A percentile compares a stretch with the other conserved stretches of the same genome.
Conservation (phyloP, 2,113 vertebrate genomes). For the Nasalis larvatus region DNA sequence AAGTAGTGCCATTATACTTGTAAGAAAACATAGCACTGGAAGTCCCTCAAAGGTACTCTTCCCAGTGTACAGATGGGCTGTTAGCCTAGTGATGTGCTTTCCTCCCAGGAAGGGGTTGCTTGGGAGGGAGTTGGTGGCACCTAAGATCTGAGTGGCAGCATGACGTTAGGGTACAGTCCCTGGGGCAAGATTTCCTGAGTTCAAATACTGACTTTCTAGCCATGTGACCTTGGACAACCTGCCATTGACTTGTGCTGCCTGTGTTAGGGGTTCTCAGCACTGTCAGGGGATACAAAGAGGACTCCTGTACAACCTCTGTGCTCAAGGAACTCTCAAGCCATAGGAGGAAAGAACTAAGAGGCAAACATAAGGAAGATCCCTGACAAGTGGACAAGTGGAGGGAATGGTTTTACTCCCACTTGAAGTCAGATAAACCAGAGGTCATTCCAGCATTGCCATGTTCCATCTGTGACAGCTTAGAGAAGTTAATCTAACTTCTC, state of each 20-base stretch:
- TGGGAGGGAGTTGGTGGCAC: background rate
- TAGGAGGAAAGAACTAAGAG: background rate
- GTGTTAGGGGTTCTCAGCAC: background rate
- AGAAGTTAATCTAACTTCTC: background rate
- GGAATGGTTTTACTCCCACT: background rate
- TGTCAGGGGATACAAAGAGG: background rate
- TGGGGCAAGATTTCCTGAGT: background rate
- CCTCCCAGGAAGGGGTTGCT: background rate
- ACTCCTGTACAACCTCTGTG: background rate
- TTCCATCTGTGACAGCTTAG: background rate
- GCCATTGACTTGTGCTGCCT: fast-evolving
- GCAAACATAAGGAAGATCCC: background rate
- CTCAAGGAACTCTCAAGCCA: background rate
- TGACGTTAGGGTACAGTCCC: background rate
- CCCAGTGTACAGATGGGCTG: background rate
- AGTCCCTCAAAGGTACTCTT: background rate
- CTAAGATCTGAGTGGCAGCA: background rate
- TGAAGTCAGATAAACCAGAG: background rate
- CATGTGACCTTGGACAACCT: background rate
- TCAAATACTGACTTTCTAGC: background rate
- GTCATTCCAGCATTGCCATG: background rate
- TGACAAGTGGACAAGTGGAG: background rate
- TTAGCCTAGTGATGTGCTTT: background rate
- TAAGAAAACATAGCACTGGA: background rate
- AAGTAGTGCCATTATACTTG: background rate